Evolutionary conservation across 2,113 vertebrate species (phyloP).

Genomic region (Ciconia boyciana): DNA sequence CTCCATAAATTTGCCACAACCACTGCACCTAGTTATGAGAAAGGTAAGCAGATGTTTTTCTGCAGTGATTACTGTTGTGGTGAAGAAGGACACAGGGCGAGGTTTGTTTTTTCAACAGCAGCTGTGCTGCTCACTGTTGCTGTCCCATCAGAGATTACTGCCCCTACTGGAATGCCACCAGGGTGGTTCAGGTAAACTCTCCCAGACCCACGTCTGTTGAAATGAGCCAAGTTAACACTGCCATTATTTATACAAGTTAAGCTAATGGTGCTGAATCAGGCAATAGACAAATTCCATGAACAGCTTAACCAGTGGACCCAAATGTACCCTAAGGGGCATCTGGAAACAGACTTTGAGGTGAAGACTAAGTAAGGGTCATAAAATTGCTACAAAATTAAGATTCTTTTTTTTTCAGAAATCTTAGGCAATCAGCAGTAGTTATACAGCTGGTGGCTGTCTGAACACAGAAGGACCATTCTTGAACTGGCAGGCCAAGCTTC

Average conservation of each 20-base stretch:
- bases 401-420: not conserved
- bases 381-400: not conserved
- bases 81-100: accelerated
- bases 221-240: not conserved
- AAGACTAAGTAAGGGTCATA: not conserved
- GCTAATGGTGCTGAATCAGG: not conserved
- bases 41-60: not conserved
- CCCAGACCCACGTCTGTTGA: not conserved
- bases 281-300: not conserved
- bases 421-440: not conserved
- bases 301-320: not conserved
- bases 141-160: not conserved
- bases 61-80: not conserved
- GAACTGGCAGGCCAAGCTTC: not conserved
- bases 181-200: not conserved
- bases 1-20: not conserved
- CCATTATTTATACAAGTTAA: not conserved
- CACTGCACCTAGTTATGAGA: too few species aligned
- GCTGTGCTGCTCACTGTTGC: not conserved
- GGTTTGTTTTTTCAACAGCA: not conserved
- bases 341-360: not conserved
- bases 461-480: not conserved
- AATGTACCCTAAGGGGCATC: not conserved
- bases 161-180: not conserved
- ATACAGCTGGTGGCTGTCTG: not conserved